phyloP scores from a whole-genome alignment of 2,888 invertebrate genomes.

The Leistus spinibarbis region DNA sequence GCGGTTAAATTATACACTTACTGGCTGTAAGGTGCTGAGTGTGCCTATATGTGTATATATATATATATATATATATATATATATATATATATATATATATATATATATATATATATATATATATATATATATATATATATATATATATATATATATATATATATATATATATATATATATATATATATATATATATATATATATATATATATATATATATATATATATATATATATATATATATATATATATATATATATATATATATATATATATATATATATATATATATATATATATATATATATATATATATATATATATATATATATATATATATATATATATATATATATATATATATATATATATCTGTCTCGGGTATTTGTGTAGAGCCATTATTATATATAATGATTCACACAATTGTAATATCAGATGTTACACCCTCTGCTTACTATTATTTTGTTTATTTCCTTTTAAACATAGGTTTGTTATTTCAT shows the following conservation, averaged over 20 bases:
- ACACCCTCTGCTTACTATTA: too few relatives aligned
- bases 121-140: neutral
- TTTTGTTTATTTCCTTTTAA: too few relatives aligned
- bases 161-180: neutral
- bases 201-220: neutral
- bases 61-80: neutral
- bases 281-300: neutral
- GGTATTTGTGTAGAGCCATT: neutral
- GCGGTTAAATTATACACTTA: slow-evolving; percentile 36
- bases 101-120: neutral
- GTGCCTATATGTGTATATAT: neutral
- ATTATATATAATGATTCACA: neutral
- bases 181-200: neutral
- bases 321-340: neutral
- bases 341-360: neutral
- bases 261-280: neutral
- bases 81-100: neutral
- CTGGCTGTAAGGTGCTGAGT: too few relatives aligned
- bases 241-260: neutral
- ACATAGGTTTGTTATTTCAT: too few relatives aligned
- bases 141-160: neutral
- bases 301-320: neutral
- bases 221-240: neutral
- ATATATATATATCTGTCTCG: neutral
- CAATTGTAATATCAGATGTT: too few relatives aligned